Base-by-base conservation (phyloP, 2,888 invertebrate species). In the Cerastis rubricosa region DNA sequence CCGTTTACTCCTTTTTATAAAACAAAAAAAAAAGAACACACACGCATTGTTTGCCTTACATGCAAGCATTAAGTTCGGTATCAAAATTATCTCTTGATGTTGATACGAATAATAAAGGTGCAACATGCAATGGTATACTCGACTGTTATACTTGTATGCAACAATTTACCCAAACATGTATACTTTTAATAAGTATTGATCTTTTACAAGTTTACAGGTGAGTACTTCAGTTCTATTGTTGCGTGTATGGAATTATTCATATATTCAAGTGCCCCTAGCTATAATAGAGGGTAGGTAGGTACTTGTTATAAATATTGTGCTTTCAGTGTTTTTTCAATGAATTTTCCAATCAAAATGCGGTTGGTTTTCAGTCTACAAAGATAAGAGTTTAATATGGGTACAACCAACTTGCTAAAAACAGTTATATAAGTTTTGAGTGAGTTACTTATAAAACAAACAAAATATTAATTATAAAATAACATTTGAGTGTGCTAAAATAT, bases 81-180 rank as follows among this genome's bases (percentile, higher is more conserved):
- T 78, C 45, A 74, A 66, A 81, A 71, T 22, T 25, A 51, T 61
- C 19, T 19, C 35, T 45, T 22, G 22, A 51, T 29, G 14, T 65
- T 25, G 22, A 35, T 35, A 57, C 3, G 12, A 19, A 35, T 17
- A 43, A 54, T 47, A 61, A 74, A 81, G 51, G 29, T 81, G 81
- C 74, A 74, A 63, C 74, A 74, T 81, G 81, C 59, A 54, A 51
- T 51, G 51, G 25, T 72, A 61, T 73, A 64, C 54, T 54, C 14
- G 29, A 64, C 47, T 78, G 47, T 54, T 67, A 57, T 40, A 75
- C 19, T 74, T 66, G 11, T 19, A 45, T 9, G 12, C 12, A 66
- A 29, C 7, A 67, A 65, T 40, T 71, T 63, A 8, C 51, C 1
- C 19, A 47, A 54, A 54, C 8, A 57, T 25, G 17, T 57, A 8